Conservation (phyloP, 1,140 invertebrate species). For the Littorina saxatilis region DNA sequence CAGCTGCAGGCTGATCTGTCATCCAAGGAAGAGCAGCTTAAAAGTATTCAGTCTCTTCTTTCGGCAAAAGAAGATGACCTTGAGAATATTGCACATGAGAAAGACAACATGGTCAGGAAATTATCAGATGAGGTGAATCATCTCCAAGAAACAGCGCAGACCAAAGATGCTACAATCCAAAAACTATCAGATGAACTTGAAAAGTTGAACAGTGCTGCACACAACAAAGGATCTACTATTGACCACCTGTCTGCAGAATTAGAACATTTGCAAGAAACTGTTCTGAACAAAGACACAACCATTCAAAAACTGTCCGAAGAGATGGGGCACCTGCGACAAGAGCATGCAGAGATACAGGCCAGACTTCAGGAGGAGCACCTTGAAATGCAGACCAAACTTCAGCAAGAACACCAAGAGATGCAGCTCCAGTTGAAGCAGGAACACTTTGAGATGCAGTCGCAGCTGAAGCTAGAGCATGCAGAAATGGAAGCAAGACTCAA, state of each 20-base stretch:
- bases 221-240: background rate
- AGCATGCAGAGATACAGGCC: background rate
- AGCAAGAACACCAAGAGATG: background rate
- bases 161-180: background rate
- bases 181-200: background rate
- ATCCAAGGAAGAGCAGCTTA: background rate
- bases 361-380: background rate
- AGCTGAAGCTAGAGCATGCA: background rate
- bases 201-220: background rate
- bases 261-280: background rate
- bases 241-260: conserved; percentile 13
- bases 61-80: background rate
- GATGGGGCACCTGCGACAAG: background rate
- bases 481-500: background rate
- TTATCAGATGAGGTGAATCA: background rate
- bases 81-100: background rate
- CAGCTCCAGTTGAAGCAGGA: background rate
- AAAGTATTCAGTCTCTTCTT: background rate
- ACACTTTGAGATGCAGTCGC: background rate
- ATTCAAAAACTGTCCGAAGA: background rate
- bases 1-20: conserved; percentile 3
- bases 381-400: background rate
- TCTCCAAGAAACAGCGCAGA: background rate
- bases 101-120: conserved; percentile 1
- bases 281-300: background rate